Conservation (phyloP, 2,113 vertebrate species). For the Vombatus ursinus region DNA sequence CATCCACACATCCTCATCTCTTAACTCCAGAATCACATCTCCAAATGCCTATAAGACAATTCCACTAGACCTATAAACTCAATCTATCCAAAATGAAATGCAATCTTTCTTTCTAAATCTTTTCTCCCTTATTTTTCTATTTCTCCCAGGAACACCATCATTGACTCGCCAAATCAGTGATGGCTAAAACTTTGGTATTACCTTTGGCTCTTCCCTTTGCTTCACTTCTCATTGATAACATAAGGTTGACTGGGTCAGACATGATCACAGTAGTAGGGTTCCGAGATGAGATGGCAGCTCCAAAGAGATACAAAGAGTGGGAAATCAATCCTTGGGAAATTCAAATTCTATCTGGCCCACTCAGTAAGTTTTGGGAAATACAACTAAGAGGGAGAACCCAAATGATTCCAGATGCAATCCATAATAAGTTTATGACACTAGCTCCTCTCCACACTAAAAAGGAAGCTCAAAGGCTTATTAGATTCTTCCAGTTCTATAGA, state of each 20-base stretch:
- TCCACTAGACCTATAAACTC: not conserved
- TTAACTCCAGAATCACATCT: no score
- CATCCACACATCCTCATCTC: not conserved
- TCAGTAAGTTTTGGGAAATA: no score
- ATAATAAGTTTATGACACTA: not conserved
- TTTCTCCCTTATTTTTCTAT: not conserved
- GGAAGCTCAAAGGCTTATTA: not conserved
- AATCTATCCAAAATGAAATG: not conserved
- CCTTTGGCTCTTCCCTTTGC: not conserved
- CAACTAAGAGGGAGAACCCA: no score
- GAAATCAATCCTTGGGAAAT: not conserved
- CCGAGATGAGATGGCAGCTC: not conserved
- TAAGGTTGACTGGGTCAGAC: not conserved
- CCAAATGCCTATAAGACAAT: not conserved
- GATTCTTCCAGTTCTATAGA: not conserved
- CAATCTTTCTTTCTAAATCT: not conserved
- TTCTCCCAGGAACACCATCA: not conserved
- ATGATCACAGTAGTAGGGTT: no score
- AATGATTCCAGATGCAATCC: no score
- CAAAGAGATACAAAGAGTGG: not conserved
- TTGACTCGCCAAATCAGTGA: not conserved
- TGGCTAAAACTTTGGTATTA: not conserved
- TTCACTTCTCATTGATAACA: not conserved
- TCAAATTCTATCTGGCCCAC: no score
- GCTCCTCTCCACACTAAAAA: not conserved